Conservation (phyloP, 1,140 invertebrate genomes). For the Araneus ventricosus region DNA sequence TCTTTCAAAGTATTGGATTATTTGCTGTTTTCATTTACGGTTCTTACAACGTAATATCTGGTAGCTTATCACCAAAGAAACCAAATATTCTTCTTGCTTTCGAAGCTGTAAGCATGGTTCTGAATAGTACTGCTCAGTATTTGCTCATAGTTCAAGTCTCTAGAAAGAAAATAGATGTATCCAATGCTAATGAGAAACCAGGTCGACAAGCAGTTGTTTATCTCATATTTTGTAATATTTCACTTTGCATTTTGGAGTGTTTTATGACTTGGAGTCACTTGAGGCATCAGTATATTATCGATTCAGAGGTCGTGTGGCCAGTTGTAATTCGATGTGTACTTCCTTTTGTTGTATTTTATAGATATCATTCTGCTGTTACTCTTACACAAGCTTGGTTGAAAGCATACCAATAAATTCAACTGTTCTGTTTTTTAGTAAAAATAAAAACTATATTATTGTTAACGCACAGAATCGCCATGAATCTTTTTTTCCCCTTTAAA, state of each 20-base stretch:
- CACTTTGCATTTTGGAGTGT: conserved; percentile 86
- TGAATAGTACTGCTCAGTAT: conserved; percentile 80
- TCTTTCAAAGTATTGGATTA: conserved; percentile 81
- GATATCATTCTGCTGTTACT: conserved; percentile 86
- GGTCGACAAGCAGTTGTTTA: conserved; percentile 86
- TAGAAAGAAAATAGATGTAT: conserved; percentile 49
- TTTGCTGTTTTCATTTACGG: conserved; percentile 81
- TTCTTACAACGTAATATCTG: conserved; percentile 82
- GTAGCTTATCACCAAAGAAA: conserved; percentile 76
- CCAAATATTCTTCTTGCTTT: conserved; percentile 80
- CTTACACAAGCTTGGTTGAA: conserved; percentile 85
- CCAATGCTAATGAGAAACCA: conserved; percentile 58
- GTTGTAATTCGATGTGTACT: conserved; percentile 84
- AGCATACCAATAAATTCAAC: conserved; percentile 19
- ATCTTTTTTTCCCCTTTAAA: too few species aligned
- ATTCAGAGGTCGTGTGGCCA: conserved; percentile 85
- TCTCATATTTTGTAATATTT: conserved; percentile 85
- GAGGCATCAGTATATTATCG: conserved; percentile 83
- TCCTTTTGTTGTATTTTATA: conserved; percentile 85
- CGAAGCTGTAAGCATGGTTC: conserved; percentile 81
- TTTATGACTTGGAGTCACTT: conserved; percentile 85
- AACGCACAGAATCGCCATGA: too few species aligned
- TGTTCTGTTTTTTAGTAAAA: background rate
- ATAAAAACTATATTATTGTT: background rate
- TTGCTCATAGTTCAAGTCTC: conserved; percentile 73